phyloP scores from a whole-genome alignment of 2,797 vertebrate genomes.

The Syndactyla subalaris region DNA sequence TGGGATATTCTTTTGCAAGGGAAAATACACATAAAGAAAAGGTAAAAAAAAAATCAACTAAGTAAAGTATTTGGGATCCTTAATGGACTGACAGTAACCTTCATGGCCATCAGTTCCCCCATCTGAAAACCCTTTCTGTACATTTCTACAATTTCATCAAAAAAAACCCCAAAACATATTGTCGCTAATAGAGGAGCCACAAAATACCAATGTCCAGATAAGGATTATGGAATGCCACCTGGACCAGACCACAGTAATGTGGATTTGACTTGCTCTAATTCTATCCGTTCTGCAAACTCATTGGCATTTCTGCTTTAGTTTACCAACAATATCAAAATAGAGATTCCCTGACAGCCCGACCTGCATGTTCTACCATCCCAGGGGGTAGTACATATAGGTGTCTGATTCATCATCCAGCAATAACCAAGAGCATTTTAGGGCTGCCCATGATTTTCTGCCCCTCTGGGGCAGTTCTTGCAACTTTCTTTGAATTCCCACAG shows the following conservation, averaged over 20 bases:
- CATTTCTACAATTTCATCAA: not conserved
- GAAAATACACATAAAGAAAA: not conserved
- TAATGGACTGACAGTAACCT: not conserved
- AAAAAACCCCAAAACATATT: not conserved
- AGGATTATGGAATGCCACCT: not conserved
- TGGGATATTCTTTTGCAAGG: not conserved
- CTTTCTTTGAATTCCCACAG: not conserved
- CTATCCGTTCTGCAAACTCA: not conserved
- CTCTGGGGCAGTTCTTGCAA: not conserved
- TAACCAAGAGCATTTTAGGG: not conserved
- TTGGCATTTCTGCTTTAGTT: not conserved
- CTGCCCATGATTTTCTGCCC: not conserved
- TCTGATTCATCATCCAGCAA: not conserved
- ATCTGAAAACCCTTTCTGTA: not conserved
- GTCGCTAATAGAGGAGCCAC: not conserved
- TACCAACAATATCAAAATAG: not conserved
- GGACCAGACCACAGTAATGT: rapidly evolving
- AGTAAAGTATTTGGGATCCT: not conserved
- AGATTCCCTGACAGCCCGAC: not conserved
- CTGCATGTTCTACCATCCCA: not conserved
- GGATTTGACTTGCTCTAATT: not conserved
- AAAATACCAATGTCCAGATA: not conserved
- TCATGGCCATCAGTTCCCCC: rapidly evolving
- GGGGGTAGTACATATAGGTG: not conserved
- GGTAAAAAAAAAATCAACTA: not conserved